Conservation (phyloP, 2,113 vertebrate species). For the Aythya baeri region DNA sequence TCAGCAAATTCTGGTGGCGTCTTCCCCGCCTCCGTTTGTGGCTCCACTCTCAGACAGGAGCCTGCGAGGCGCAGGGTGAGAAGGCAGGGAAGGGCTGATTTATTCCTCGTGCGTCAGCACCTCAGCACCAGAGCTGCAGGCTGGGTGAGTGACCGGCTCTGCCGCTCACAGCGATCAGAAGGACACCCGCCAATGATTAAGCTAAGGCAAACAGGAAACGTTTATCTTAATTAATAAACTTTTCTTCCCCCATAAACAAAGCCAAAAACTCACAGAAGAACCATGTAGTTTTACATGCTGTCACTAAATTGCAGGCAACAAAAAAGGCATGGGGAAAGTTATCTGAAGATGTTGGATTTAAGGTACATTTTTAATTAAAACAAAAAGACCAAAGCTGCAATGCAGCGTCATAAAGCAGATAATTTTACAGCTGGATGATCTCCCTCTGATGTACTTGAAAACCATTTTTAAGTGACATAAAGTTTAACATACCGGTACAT, state of each 20-base stretch:
- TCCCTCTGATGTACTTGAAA: conserved; percentile 92
- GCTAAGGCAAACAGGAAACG: fast-evolving
- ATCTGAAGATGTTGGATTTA: conserved; percentile 61
- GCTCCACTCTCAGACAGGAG: background rate
- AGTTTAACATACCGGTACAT: conserved; percentile 93
- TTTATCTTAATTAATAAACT: background rate
- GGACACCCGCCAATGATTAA: fast-evolving
- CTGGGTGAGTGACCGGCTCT: background rate
- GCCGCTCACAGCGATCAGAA: fast-evolving
- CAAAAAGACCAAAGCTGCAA: conserved; percentile 73
- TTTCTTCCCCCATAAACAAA: background rate
- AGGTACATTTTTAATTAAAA: conserved; percentile 84
- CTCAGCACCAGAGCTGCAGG: fast-evolving
- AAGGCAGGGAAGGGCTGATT: background rate
- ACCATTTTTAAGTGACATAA: conserved; percentile 98
- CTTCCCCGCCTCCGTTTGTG: background rate
- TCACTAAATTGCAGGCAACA: conserved; percentile 18
- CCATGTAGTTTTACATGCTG: background rate
- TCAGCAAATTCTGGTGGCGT: background rate
- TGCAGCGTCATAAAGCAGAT: conserved; percentile 87
- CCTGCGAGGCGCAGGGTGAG: no score
- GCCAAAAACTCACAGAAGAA: background rate
- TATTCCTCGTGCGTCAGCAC: background rate
- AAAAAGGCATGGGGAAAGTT: background rate
- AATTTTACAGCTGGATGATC: conserved; percentile 94